Base-by-base conservation (phyloP, 37 sponge, comb jelly and placozoan genomes). In the Eunapius fragilis region DNA sequence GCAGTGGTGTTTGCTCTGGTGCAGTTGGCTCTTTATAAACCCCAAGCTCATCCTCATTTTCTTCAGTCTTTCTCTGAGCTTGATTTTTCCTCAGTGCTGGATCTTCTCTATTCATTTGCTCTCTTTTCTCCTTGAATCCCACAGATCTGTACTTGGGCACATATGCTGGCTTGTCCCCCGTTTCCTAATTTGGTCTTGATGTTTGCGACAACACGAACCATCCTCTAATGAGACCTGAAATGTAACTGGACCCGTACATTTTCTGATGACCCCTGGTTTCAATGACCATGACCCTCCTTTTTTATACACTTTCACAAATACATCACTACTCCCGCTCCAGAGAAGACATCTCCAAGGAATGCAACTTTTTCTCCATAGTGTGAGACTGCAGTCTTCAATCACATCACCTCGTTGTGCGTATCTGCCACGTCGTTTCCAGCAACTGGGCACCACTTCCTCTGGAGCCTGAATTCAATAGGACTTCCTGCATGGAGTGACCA, bases 401-500 rank as follows among this genome's bases (percentile, higher is more conserved):
- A 3, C n/a, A n/a, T 41, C 41, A 41, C 41, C 41, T 41, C 41
- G 6, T 6, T 41, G 6, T 24, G 3, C 6, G 41, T 41, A 3
- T 41, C 41, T 41, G 41, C 41, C 41, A 41, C 6, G 41, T 41
- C 6, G 41, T 9, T 41, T 41, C 41, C 41, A 3, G 6, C 41
- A 41, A 41, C 41, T 41, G 41, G 41, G 41, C 6, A 6, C 6
- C 41, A n/a, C n/a, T n/a, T 6, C 41, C 41, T 41, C 3, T 41
- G 6, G 3, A 87, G 14, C 87, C 81, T 13, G 81, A 80, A 22
- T 87, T 81, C 38, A 87, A 68, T 81, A 87, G 74, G 14, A 87
- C 50, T 25, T 86, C 82, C 69, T 67, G 67, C 2, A 6, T 37
- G 22, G 68, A 67, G n/a, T 68, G 81, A 48, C 81, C 70, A 19